A percentile compares a stretch with the other conserved stretches of the same genome.
These are phyloP conservation scores for Homarus americanus DNA, from an alignment of 1,140 invertebrate species.

Conservation along the genomic window DNA sequence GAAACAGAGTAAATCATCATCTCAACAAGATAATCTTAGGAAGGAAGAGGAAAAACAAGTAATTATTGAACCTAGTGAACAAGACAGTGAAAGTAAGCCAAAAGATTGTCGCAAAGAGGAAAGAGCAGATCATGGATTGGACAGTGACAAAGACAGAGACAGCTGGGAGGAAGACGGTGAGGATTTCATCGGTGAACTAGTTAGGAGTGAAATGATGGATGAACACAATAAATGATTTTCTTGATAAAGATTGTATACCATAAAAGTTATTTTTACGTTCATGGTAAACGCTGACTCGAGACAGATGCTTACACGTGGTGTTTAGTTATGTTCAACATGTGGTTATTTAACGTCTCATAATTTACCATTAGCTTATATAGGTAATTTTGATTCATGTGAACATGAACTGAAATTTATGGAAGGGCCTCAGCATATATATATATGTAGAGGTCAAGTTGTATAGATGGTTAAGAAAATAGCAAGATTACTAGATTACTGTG, in stretches of 20 bases:
- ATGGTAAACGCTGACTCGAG: too few species aligned
- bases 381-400: too few species aligned
- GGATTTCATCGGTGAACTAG: conserved; percentile 29
- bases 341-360: too few species aligned
- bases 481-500: too few species aligned
- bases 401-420: too few species aligned
- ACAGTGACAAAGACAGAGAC: conserved; percentile 50
- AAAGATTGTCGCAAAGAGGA: conserved; percentile 27
- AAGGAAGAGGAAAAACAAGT: neutral
- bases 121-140: neutral
- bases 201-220: conserved; percentile 22
- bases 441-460: too few species aligned
- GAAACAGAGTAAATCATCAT: neutral
- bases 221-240: neutral
- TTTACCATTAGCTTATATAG: too few species aligned
- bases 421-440: too few species aligned
- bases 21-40: neutral
- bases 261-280: too few species aligned
- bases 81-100: neutral
- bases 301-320: too few species aligned
- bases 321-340: too few species aligned
- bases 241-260: neutral
- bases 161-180: conserved; percentile 36
- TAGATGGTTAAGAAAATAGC: too few species aligned
- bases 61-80: neutral